Evolutionary conservation across 2,797 vertebrate genomes (phyloP).

Genomic region (Hippoglossus hippoglossus): DNA sequence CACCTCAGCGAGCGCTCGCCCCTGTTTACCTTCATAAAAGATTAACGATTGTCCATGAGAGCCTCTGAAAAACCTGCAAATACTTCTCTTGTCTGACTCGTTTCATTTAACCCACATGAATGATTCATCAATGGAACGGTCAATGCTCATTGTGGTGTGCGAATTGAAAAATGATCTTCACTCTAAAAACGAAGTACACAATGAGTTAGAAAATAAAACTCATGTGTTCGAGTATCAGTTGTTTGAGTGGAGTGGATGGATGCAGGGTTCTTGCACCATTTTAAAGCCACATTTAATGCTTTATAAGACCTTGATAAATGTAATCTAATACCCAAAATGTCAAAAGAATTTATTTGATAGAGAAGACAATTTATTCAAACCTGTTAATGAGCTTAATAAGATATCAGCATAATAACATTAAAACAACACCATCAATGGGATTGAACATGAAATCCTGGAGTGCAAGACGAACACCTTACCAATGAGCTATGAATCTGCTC

Average conservation of each 20-base stretch:
- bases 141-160: conserved; percentile 23
- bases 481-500: too few species aligned
- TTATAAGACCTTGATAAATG: too few species aligned
- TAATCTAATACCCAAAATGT: too few species aligned
- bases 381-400: too few species aligned
- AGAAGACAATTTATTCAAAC: too few species aligned
- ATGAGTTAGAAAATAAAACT: neutral
- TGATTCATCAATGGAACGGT: conserved; percentile 46
- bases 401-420: too few species aligned
- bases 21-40: conserved; percentile 59
- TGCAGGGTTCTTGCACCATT: too few species aligned
- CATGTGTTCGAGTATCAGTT: neutral
- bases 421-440: too few species aligned
- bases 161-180: conserved; percentile 32
- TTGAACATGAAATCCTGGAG: too few species aligned
- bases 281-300: too few species aligned
- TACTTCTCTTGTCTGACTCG: conserved; percentile 52
- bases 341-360: too few species aligned
- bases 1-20: conserved; percentile 10
- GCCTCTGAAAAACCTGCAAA: conserved; percentile 28
- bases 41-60: conserved; percentile 41
- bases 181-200: conserved; percentile 3
- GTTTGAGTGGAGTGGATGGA: neutral
- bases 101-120: conserved; percentile 60
- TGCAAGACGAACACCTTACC: too few species aligned